These are phyloP conservation scores for Drosophila chauvacae DNA, from an alignment of 1,140 invertebrate genomes.

Conservation along the genomic window DNA sequence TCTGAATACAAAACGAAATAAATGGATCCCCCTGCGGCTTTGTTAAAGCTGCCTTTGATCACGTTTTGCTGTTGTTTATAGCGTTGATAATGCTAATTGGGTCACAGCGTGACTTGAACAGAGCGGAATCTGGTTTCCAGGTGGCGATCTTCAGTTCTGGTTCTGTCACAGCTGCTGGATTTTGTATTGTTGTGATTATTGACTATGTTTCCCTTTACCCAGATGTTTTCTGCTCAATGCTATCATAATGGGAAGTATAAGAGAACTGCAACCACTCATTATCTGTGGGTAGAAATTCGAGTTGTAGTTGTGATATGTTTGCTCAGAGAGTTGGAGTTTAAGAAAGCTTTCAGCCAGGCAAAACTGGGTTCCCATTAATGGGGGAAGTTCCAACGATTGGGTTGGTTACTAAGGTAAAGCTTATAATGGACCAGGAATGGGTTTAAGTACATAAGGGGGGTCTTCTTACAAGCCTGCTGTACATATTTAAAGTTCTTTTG, in stretches of 20 bases:
- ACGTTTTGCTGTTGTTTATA: background rate
- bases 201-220: background rate
- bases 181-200: background rate
- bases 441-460: no score
- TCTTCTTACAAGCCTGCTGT: no score
- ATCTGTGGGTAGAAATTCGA: background rate
- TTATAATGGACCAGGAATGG: no score
- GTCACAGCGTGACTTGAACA: constrained; percentile 1
- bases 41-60: background rate
- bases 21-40: background rate
- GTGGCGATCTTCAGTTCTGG: background rate
- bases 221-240: background rate
- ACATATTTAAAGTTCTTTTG: no score
- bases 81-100: constrained; percentile 7
- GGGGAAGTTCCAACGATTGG: no score
- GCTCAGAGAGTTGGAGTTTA: background rate
- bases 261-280: background rate
- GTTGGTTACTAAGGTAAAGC: no score
- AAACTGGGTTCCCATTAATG: no score
- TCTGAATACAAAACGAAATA: background rate
- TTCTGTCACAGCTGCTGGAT: background rate
- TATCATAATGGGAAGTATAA: background rate
- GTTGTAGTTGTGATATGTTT: background rate
- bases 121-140: constrained; percentile 2
- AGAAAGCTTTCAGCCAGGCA: background rate